phyloP scores from a whole-genome alignment of 1,140 invertebrate genomes.

The Cryptotermes secundus region DNA sequence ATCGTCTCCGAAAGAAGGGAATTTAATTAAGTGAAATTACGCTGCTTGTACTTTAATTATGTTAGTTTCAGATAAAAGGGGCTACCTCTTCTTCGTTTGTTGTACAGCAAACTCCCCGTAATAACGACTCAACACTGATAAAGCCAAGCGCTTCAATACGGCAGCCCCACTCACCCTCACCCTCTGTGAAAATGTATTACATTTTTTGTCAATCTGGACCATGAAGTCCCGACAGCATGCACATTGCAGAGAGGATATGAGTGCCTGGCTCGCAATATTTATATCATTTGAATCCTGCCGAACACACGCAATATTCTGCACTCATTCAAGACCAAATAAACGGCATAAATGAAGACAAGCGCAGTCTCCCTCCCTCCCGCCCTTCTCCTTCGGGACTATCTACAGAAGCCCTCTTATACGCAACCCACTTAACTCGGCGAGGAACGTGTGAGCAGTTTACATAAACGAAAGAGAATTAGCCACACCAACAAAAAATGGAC shows the following conservation, averaged over 20 bases:
- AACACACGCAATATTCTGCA: neutral
- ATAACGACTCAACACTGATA: slow-evolving; percentile 35
- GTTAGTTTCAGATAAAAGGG: slow-evolving; percentile 50
- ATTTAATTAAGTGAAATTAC: slow-evolving; percentile 58
- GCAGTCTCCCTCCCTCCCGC: neutral
- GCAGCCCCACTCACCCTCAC: slow-evolving; percentile 18
- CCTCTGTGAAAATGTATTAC: slow-evolving; percentile 34
- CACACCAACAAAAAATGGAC: too few species aligned
- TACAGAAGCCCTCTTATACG: too few species aligned
- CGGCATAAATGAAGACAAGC: neutral
- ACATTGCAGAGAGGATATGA: neutral
- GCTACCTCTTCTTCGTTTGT: slow-evolving; percentile 36
- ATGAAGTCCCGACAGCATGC: neutral
- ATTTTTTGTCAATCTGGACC: slow-evolving; percentile 35
- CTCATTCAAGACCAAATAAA: neutral
- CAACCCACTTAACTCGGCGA: too few species aligned
- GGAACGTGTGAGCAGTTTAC: too few species aligned
- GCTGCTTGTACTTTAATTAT: slow-evolving; percentile 57
- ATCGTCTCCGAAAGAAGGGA: slow-evolving; percentile 50
- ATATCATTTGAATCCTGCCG: neutral
- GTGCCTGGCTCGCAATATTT: neutral
- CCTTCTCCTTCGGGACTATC: too few species aligned
- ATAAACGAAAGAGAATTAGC: too few species aligned
- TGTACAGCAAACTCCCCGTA: slow-evolving; percentile 29
- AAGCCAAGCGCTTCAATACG: slow-evolving; percentile 33